phyloP scores from a whole-genome alignment of 2,888 invertebrate genomes.

The Itoplectis maculator region DNA sequence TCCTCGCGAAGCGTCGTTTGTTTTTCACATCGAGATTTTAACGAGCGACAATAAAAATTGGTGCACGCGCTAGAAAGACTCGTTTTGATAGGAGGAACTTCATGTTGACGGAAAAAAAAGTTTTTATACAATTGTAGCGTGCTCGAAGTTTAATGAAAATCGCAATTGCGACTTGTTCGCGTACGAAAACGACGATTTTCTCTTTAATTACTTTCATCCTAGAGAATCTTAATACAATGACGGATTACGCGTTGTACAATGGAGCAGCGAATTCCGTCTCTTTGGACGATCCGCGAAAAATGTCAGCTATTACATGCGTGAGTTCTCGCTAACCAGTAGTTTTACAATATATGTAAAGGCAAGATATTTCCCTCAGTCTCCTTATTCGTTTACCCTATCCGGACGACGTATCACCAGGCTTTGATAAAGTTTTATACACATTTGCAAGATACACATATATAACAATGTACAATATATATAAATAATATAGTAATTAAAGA shows the following conservation, averaged over 20 bases:
- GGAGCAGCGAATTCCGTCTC: conserved; percentile 42
- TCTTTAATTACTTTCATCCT: conserved; percentile 18
- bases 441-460: conserved; percentile 68
- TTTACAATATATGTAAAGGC: conserved; percentile 77
- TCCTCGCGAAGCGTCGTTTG: conserved; percentile 34
- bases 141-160: conserved; percentile 44
- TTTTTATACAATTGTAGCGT: conserved; percentile 12
- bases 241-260: conserved; percentile 46
- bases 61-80: conserved; percentile 25
- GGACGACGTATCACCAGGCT: conserved; percentile 75
- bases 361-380: conserved; percentile 82
- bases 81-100: conserved; percentile 46
- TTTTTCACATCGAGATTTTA: conserved; percentile 49
- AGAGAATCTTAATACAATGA: conserved; percentile 16
- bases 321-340: conserved; percentile 28
- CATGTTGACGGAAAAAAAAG: conserved; percentile 10
- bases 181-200: conserved; percentile 28
- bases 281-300: conserved; percentile 48
- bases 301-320: conserved; percentile 33
- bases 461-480: conserved; percentile 69
- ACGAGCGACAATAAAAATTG: conserved; percentile 28
- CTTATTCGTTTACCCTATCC: conserved; percentile 76
- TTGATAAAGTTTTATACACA: conserved; percentile 72
- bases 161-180: conserved; percentile 24
- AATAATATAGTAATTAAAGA: conserved; percentile 73